A percentile compares a stretch with the other conserved stretches of the same genome.
Conservation (phyloP, 2,797 vertebrate species). For the Tiaroga cobitis region DNA sequence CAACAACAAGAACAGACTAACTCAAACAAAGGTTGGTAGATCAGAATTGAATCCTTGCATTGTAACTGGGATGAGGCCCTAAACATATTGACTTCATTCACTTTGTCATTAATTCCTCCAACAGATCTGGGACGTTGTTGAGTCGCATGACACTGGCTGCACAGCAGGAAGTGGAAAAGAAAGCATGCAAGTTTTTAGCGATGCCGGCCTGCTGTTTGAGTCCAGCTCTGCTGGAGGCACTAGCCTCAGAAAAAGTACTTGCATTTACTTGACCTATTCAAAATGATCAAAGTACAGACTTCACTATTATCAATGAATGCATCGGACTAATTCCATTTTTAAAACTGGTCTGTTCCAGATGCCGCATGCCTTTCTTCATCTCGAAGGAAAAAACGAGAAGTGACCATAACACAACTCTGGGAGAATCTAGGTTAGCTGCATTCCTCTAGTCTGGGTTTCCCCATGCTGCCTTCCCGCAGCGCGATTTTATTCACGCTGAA, state of each 20-base stretch:
- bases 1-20: conserved; percentile 76
- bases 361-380: conserved; percentile 3
- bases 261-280: not conserved
- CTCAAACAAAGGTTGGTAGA: conserved; percentile 73
- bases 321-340: not conserved
- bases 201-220: conserved; percentile 77
- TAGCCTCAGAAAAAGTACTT: conserved; percentile 46
- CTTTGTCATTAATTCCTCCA: not conserved
- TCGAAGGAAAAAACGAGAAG: conserved; percentile 3
- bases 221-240: conserved; percentile 67
- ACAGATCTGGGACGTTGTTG: conserved; percentile 81
- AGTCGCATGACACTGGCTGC: conserved; percentile 81
- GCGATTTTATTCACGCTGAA: too few relatives aligned
- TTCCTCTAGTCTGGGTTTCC: too few relatives aligned
- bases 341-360: not conserved
- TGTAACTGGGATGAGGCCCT: not conserved
- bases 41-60: not conserved
- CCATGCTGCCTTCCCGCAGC: too few relatives aligned
- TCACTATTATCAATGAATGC: not conserved
- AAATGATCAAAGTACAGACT: not conserved
- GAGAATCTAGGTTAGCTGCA: not conserved
- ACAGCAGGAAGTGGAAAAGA: conserved; percentile 76
- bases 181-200: conserved; percentile 75
- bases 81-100: not conserved
- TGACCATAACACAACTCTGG: not conserved